Conservation (phyloP, 1,140 invertebrate species). For the Bombus waltoni region DNA sequence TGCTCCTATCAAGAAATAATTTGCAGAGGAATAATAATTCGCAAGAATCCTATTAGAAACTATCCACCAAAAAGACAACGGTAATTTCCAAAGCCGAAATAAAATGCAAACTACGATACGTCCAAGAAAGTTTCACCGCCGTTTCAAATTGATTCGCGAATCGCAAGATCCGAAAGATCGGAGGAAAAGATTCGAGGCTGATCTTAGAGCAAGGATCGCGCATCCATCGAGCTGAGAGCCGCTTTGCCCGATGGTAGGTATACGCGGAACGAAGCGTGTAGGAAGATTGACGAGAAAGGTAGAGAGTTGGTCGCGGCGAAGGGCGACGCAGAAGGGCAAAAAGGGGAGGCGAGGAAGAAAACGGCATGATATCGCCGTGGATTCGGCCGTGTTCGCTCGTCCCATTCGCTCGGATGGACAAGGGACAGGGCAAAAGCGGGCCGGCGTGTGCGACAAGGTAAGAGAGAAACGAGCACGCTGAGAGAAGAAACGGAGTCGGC, state of each 20-base stretch:
- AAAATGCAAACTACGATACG: too few species aligned
- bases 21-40: neutral
- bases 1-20: neutral
- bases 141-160: neutral
- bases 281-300: constrained; percentile 10
- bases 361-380: neutral
- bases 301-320: neutral
- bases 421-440: constrained; percentile 13
- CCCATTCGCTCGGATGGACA: constrained; percentile 6
- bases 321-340: neutral
- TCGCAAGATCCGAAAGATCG: too few species aligned
- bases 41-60: neutral
- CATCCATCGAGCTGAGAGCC: neutral
- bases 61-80: too few species aligned
- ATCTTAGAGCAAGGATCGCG: neutral
- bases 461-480: constrained; percentile 42
- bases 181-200: neutral
- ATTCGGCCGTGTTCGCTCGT: constrained; percentile 11
- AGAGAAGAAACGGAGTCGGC: constrained; percentile 55
- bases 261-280: neutral
- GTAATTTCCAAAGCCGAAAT: too few species aligned
- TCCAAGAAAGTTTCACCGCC: too few species aligned
- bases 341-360: neutral
- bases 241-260: neutral
- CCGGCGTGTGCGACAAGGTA: constrained; percentile 16